Evolutionary conservation across 1,140 invertebrate genomes (phyloP).

Genomic region (Drosophila athabasca): DNA sequence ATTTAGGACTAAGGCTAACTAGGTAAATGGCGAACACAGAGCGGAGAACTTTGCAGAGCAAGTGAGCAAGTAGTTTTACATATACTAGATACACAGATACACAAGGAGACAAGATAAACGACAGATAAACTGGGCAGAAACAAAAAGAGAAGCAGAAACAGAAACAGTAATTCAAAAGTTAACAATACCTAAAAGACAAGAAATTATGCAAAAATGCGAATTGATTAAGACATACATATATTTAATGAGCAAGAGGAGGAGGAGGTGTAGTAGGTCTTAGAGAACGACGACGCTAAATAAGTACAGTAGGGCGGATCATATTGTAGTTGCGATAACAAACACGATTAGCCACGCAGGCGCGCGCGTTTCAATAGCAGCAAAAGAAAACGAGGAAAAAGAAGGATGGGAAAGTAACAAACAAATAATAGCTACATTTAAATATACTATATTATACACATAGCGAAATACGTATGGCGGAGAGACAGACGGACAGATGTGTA

Average conservation of each 20-base stretch:
- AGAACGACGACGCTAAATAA: constrained; percentile 33
- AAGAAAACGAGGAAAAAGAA: background rate
- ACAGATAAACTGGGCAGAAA: constrained; percentile 13
- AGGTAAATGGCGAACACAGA: constrained; percentile 38
- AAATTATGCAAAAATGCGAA: constrained; percentile 79
- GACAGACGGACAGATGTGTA: constrained; percentile 15
- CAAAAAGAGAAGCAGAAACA: constrained; percentile 44
- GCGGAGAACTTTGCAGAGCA: constrained; percentile 43
- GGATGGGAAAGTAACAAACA: constrained; percentile 48
- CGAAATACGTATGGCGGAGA: constrained; percentile 61
- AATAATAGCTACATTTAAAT: constrained; percentile 79
- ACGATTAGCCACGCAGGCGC: constrained; percentile 50
- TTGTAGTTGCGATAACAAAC: constrained; percentile 75
- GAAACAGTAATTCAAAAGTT: constrained; percentile 80
- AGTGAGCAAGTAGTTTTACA: constrained; percentile 31
- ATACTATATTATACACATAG: constrained; percentile 75
- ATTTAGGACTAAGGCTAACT: constrained; percentile 63
- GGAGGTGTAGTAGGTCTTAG: constrained; percentile 36
- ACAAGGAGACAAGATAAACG: background rate
- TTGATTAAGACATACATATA: constrained; percentile 79
- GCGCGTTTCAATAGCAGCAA: constrained; percentile 45
- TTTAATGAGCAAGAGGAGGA: constrained; percentile 53
- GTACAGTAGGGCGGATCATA: constrained; percentile 68
- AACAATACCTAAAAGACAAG: constrained; percentile 82
- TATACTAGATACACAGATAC: constrained; percentile 23